These are phyloP conservation scores for Heterohyrax brucei DNA, from an alignment of 2,797 vertebrate species.

Conservation along the genomic window DNA sequence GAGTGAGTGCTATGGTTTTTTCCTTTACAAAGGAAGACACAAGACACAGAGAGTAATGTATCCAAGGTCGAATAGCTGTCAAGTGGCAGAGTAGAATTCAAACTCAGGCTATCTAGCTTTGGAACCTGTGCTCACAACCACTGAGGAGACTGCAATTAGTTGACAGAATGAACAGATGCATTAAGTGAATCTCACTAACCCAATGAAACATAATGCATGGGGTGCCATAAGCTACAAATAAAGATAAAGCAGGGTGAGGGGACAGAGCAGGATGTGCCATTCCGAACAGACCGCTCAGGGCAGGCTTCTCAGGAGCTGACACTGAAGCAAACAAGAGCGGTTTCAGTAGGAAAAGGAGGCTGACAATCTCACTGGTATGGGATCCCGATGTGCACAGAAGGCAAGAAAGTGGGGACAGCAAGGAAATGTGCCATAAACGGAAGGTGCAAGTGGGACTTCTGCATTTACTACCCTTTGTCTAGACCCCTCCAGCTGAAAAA, in stretches of 20 bases:
- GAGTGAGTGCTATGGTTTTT: background rate
- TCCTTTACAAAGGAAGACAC: background rate
- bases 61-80: background rate
- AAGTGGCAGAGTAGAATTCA: background rate
- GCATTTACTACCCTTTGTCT: background rate
- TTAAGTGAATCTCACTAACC: background rate
- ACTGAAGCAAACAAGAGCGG: rapidly evolving
- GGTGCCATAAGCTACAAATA: background rate
- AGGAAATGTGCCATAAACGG: background rate
- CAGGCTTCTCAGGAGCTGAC: background rate
- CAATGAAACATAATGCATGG: background rate
- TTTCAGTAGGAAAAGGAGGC: background rate
- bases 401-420: rapidly evolving
- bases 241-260: background rate
- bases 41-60: background rate
- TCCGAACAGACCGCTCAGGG: background rate
- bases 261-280: background rate
- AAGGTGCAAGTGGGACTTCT: background rate
- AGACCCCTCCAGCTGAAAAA: background rate
- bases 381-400: background rate
- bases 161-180: background rate
- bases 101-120: background rate
- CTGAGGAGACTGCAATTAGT: rapidly evolving
- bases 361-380: too few relatives aligned
- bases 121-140: background rate